phyloP scores from a whole-genome alignment of 2,113 vertebrate species.

The Pholis gunnellus region DNA sequence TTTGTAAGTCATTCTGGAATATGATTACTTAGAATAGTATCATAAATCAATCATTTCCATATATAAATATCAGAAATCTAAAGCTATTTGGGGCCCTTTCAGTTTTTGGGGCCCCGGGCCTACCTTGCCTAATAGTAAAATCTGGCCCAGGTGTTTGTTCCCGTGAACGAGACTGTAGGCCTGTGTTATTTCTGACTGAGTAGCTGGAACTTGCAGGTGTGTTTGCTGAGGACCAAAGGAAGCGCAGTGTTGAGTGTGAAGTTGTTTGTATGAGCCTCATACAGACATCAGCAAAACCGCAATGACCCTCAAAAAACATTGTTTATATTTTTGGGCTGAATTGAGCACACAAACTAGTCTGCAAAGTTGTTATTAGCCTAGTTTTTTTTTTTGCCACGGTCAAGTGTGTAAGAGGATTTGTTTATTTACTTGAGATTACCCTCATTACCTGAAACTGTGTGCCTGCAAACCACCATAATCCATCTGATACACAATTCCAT shows the following conservation, averaged over 20 bases:
- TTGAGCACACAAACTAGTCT: background rate
- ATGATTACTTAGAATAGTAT: no score
- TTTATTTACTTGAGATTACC: constrained; percentile 56
- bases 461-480: constrained; percentile 32
- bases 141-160: no score
- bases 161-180: no score
- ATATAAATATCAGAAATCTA: no score
- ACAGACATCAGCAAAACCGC: background rate
- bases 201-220: no score
- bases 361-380: constrained; percentile 36
- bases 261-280: background rate
- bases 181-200: no score
- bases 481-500: constrained; percentile 19
- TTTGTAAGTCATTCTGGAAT: no score
- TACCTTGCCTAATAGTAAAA: no score
- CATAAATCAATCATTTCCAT: no score
- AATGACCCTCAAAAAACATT: background rate
- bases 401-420: constrained; percentile 43
- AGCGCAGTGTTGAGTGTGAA: background rate
- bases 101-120: no score
- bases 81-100: no score
- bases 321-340: background rate
- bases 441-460: constrained; percentile 39
- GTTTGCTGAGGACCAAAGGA: background rate
- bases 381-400: constrained; percentile 8